Evolutionary conservation across 2,888 invertebrate genomes (phyloP).

Genomic region (Acleris laterana): DNA sequence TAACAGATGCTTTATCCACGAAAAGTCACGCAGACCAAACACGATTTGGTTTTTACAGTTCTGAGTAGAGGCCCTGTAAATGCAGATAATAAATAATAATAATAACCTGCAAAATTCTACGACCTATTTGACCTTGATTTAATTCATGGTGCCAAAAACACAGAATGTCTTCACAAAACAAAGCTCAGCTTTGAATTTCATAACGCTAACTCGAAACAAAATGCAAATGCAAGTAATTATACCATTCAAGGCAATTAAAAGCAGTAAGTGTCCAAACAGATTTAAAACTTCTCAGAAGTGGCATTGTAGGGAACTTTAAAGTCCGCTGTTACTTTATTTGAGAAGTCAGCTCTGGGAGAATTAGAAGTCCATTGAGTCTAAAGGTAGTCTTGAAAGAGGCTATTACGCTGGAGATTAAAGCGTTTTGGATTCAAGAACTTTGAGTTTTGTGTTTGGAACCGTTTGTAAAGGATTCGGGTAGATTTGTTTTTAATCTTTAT

Average conservation of each 20-base stretch:
- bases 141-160: neutral
- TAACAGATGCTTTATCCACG: too few species aligned
- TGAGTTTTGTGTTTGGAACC: neutral
- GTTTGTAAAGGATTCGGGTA: neutral
- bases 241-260: conserved; percentile 1
- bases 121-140: too few species aligned
- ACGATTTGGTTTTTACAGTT: too few species aligned
- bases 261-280: conserved; percentile 12
- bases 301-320: conserved; percentile 6
- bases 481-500: too few species aligned
- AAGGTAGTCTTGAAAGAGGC: conserved; percentile 13
- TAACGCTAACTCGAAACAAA: conserved; percentile 7
- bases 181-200: conserved; percentile 4
- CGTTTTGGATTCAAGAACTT: conserved; percentile 15
- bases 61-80: too few species aligned
- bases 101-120: too few species aligned
- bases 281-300: conserved; percentile 19
- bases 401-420: neutral
- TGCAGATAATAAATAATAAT: too few species aligned
- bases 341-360: conserved; percentile 5
- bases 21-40: too few species aligned
- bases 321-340: conserved; percentile 12
- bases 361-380: conserved; percentile 10
- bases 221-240: conserved; percentile 6
- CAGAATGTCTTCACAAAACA: neutral